phyloP scores from a whole-genome alignment of 2,888 invertebrate genomes.

The Ornithoptera alexandrae region DNA sequence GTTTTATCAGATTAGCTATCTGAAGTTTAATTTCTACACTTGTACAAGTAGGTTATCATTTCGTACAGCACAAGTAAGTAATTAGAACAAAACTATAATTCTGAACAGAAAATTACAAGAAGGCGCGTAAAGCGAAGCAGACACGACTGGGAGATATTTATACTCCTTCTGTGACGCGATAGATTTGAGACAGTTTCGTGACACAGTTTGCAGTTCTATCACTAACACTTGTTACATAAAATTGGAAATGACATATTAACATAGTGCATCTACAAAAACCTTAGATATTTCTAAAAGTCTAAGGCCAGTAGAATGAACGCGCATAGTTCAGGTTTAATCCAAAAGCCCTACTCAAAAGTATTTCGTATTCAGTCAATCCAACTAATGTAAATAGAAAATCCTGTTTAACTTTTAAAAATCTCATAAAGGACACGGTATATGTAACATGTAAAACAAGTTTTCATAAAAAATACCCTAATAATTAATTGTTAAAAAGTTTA shows the following conservation, averaged over 20 bases:
- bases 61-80: conserved; percentile 22
- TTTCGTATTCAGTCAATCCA: too few species aligned
- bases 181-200: conserved; percentile 25
- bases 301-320: background rate
- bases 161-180: conserved; percentile 21
- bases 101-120: conserved; percentile 19
- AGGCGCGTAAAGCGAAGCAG: conserved; percentile 19
- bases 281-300: background rate
- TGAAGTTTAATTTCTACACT: conserved; percentile 12
- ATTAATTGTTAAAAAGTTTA: too few species aligned
- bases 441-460: too few species aligned
- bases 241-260: background rate
- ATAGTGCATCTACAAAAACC: background rate
- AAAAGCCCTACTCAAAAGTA: too few species aligned
- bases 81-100: conserved; percentile 27
- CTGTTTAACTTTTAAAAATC: too few species aligned
- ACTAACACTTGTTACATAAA: conserved; percentile 4
- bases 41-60: background rate
- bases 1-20: conserved; percentile 2
- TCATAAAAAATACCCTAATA: too few species aligned
- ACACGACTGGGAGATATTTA: conserved; percentile 21
- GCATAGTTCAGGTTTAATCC: too few species aligned
- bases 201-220: conserved; percentile 21
- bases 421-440: too few species aligned
- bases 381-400: too few species aligned